Conservation (phyloP, 2,888 invertebrate genomes). For the Campaea margaritaria region DNA sequence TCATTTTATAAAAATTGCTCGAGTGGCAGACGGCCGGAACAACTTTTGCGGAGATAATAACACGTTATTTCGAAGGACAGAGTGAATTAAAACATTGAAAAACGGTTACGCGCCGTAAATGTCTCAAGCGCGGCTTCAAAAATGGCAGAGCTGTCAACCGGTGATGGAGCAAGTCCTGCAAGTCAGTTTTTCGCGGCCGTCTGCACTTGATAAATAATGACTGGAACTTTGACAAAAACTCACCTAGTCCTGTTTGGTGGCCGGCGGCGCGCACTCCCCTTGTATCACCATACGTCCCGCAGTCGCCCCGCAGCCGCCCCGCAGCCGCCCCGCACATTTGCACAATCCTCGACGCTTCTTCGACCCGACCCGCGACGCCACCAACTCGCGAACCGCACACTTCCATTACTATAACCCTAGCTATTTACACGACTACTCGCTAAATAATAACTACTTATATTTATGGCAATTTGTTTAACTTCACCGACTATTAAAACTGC, state of each 20-base stretch:
- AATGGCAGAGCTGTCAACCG: slow-evolving; percentile 74
- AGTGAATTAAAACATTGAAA: slow-evolving; percentile 82
- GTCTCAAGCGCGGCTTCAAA: slow-evolving; percentile 78
- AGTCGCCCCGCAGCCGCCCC: slow-evolving; percentile 32
- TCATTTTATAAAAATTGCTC: slow-evolving; percentile 7
- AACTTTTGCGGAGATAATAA: slow-evolving; percentile 6
- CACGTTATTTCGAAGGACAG: slow-evolving; percentile 62
- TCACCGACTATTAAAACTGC: slow-evolving; percentile 84
- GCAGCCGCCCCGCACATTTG: slow-evolving; percentile 42
- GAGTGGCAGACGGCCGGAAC: slow-evolving; percentile 69
- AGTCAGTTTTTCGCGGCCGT: slow-evolving; percentile 84
- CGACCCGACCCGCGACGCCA: slow-evolving; percentile 77
- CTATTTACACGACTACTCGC: slow-evolving; percentile 82
- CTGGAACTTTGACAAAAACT: slow-evolving; percentile 85
- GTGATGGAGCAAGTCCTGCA: slow-evolving; percentile 76
- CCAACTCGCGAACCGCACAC: slow-evolving; percentile 75
- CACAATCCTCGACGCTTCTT: slow-evolving; percentile 69
- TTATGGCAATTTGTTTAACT: slow-evolving; percentile 86
- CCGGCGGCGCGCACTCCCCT: slow-evolving; percentile 76
- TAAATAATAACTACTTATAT: slow-evolving; percentile 84
- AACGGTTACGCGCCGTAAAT: slow-evolving; percentile 70
- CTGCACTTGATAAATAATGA: slow-evolving; percentile 85
- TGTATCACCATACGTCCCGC: slow-evolving; percentile 44
- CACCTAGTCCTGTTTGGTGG: slow-evolving; percentile 83
- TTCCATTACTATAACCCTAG: slow-evolving; percentile 75